Evolutionary conservation across 64 coral and sea anemone genomes (phyloP), one percentile per base, ranked within the genome.

Genomic region (Dendronephthya gigantea): DNA sequence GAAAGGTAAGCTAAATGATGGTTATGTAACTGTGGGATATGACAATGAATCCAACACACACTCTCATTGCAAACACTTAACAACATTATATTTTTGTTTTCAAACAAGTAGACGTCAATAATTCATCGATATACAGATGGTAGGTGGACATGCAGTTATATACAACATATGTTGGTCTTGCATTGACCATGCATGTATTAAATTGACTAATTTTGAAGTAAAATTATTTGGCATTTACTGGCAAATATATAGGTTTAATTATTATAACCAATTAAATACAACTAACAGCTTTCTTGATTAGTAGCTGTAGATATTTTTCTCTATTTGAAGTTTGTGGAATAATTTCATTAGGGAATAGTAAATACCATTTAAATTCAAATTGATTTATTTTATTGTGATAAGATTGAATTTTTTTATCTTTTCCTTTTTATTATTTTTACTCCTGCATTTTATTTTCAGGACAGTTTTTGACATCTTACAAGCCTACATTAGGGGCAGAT

Each of bases 401-500:
- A n/a, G 25, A 62, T 5, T 58, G 6, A 58, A 58, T 6, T 19
- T 58, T 58, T 15, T 58, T 12, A 7, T 17, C 55, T 62, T 62
- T 62, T 15, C 23, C 7, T 40, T 1, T 39, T 27, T 22, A 15
- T 86, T n/a, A 4, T 17, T 55, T 22, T 14, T 25, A 34, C 2
- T 49, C 13, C 0, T 48, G 34, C 76, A 25, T 89, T n/a, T 89
- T 55, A 16, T 30, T 1, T 65, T 47, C 33, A 96, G 94, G 94
- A 17, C 90, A 86, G 35, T 96, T 93, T 88, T 93, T 90, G 82
- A 83, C 94, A 19, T 93, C 90, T 51, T 96, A 96, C 74, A 96
- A 88, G 81, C 83, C 92, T 19, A 96, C 94, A 25, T 93, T 96
- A 81, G 94, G 94, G 50, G 91, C 92, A 23, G 94, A 96, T 52